Evolutionary conservation across 2,888 invertebrate species (phyloP), one percentile per base, ranked within the genome.

Genomic region (Drosophila hawaiiensis): DNA sequence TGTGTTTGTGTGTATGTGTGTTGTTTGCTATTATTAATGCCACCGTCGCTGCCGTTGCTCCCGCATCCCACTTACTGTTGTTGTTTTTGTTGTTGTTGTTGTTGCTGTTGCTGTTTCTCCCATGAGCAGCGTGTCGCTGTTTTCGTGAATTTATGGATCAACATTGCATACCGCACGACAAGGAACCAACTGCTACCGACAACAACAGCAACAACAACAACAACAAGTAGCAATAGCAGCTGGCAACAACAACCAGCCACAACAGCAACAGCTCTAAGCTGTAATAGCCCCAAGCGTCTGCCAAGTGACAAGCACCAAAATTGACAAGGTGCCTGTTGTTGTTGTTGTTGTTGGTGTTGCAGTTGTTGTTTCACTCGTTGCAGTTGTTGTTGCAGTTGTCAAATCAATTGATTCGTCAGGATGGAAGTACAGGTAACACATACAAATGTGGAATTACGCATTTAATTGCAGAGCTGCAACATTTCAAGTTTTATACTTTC

Each of bases 101-200:
- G 49, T 10, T 71, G 56, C 16, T 50, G 41, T 47, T 84, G 68
- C 53, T 80, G 75, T 64, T 76, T 62, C 68, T 80, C 73, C 59
- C 68, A 69, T 81, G 76, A 69, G 76, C 68, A 68, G 70, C 73
- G 58, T 75, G 77, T 70, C 79, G 80, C 73, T 82, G 79, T 73
- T 78, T 78, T 82, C 78, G 73, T 74, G 70, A 88, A 85, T 88
- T 87, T 87, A 90, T 90, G 83, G 83, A 85, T 83, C 78, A 85
- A 69, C 83, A 58, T 68, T 64, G 85, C 85, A 85, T 78, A 77
- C 74, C 74, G 70, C 72, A 79, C 77, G 72, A 77, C 74, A 69
- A 72, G 77, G 54, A 82, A 70, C 39, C 66, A 66, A 52, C 68
- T 25, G 47, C 47, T 47, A 53, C 53, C 43, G 33, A 19, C 55